Evolutionary conservation across 1,140 invertebrate genomes (phyloP).

Genomic region (Adoxophyes honmai): DNA sequence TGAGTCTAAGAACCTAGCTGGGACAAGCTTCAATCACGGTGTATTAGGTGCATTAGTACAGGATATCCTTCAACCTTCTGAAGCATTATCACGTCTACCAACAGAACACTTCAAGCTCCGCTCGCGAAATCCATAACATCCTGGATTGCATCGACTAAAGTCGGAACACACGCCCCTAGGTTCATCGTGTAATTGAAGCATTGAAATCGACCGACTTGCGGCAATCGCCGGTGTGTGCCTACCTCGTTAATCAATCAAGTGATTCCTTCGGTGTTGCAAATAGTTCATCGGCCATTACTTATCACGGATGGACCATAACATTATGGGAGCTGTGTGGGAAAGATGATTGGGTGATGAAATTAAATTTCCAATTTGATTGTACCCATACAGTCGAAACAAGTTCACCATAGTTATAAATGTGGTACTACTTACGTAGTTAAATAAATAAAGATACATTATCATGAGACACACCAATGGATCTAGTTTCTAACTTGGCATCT

Average conservation of each 20-base stretch:
- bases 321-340: constrained; percentile 48
- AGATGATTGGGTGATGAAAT: constrained; percentile 21
- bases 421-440: too few species aligned
- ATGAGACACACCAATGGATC: too few species aligned
- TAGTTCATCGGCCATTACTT: constrained; percentile 28
- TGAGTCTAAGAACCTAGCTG: too few species aligned
- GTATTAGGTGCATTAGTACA: too few species aligned
- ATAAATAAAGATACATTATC: too few species aligned
- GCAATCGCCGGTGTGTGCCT: constrained; percentile 23
- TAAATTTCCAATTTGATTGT: neutral
- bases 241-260: constrained; percentile 37
- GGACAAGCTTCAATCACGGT: too few species aligned
- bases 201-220: constrained; percentile 39
- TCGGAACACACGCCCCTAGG: constrained; percentile 2
- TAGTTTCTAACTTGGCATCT: too few species aligned
- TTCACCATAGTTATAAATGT: too few species aligned
- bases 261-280: constrained; percentile 35
- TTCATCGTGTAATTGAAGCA: constrained; percentile 24
- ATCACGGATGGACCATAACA: constrained; percentile 24
- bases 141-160: constrained; percentile 4
- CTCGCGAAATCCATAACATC: neutral
- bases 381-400: too few species aligned
- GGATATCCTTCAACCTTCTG: too few species aligned
- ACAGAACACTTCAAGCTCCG: neutral
- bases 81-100: too few species aligned